Percentiles rank a stretch among this genome's conserved stretches.
Evolutionary conservation across 2,113 vertebrate genomes (phyloP).

Genomic region (Galeopterus variegatus): DNA sequence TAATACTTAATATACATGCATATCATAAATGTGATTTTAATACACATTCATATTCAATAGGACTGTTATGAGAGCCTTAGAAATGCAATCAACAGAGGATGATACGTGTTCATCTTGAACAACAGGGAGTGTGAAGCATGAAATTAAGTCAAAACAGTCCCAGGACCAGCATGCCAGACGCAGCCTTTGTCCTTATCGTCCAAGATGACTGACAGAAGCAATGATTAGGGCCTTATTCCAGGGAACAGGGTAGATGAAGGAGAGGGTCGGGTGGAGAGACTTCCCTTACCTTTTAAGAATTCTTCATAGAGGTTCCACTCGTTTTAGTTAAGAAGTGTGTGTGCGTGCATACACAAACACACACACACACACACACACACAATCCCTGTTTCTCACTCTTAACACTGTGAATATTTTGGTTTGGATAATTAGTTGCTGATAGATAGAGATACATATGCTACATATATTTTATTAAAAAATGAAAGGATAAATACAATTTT

Average conservation of each 20-base stretch:
- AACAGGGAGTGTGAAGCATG: background rate
- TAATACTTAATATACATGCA: background rate
- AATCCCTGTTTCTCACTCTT: background rate
- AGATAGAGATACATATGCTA: background rate
- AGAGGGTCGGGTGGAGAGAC: fast-evolving
- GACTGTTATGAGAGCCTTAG: background rate
- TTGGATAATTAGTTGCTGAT: background rate
- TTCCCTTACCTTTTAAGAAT: background rate
- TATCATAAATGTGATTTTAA: background rate
- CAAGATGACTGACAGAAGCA: background rate
- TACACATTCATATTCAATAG: background rate
- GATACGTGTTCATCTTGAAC: background rate
- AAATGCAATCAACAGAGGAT: background rate
- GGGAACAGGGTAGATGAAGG: background rate
- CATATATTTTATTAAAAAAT: background rate
- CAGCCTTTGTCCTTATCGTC: background rate
- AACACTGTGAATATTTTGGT: background rate
- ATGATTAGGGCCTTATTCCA: background rate
- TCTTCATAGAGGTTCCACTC: background rate
- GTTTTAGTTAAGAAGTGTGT: background rate
- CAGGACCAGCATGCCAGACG: background rate
- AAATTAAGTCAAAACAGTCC: background rate
- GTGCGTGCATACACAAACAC: background rate
- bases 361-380: background rate
- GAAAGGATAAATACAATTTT: background rate